Conservation (phyloP, 2,888 invertebrate genomes). For the Escarpia spicata region DNA sequence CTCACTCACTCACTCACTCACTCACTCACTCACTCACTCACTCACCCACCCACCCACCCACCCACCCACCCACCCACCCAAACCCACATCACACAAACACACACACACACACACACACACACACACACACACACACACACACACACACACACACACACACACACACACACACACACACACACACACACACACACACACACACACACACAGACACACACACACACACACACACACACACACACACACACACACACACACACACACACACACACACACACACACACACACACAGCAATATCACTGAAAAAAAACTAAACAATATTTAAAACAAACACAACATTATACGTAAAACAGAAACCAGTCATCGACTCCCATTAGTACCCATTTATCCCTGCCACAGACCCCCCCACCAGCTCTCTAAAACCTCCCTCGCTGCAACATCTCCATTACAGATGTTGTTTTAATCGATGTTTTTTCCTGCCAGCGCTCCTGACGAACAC, state of each 20-base stretch:
- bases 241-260: background rate
- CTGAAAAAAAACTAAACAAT: background rate
- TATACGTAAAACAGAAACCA: background rate
- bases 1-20: too few species aligned
- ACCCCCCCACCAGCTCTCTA: too few species aligned
- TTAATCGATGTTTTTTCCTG: background rate
- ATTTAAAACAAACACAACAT: background rate
- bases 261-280: background rate
- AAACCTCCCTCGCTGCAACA: background rate
- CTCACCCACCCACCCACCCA: too few species aligned
- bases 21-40: too few species aligned
- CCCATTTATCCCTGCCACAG: background rate
- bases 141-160: constrained; percentile 14
- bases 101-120: constrained; percentile 20
- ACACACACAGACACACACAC: background rate
- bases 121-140: background rate
- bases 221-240: background rate
- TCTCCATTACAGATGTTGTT: constrained; percentile 24
- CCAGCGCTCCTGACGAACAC: constrained; percentile 74
- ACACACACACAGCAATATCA: background rate
- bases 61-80: too few species aligned
- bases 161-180: too few species aligned
- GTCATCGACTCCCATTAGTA: too few species aligned
- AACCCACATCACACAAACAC: background rate
- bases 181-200: background rate